These are phyloP conservation scores for Anagrus nilaparvatae DNA, from an alignment of 1,140 invertebrate genomes.

Conservation along the genomic window DNA sequence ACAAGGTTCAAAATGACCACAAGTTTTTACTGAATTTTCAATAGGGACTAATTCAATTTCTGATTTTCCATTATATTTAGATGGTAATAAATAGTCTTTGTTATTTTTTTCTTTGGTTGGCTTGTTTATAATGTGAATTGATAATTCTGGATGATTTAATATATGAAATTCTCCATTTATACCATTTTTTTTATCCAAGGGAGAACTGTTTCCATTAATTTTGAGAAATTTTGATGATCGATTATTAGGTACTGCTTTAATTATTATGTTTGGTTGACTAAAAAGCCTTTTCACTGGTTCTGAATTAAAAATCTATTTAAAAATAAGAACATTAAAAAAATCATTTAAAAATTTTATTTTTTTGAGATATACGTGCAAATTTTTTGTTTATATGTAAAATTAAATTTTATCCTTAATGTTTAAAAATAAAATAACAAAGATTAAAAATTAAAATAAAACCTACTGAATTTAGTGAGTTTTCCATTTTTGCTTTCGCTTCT, in stretches of 20 bases:
- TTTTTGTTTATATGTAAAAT: not conserved
- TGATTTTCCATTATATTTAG: constrained; percentile 33
- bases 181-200: constrained; percentile 13
- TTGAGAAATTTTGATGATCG: constrained; percentile 4
- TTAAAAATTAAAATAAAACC: no score
- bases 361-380: not conserved
- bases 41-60: constrained; percentile 31
- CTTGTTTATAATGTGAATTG: constrained; percentile 13
- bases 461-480: no score
- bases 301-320: constrained; percentile 28
- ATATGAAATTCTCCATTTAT: constrained; percentile 10
- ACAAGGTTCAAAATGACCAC: constrained; percentile 33
- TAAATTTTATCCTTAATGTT: not conserved
- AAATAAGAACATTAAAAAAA: not conserved
- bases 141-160: constrained; percentile 21
- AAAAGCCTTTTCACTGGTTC: constrained; percentile 31
- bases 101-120: constrained; percentile 13
- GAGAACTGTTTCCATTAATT: constrained; percentile 4
- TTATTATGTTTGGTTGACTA: constrained; percentile 35
- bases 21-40: constrained; percentile 23
- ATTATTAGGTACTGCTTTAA: constrained; percentile 24
- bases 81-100: constrained; percentile 27
- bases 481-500: no score
- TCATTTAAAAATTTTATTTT: not conserved
- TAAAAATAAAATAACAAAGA: no score